These are phyloP conservation scores for Thripadectes ignobilis DNA, from an alignment of 2,797 vertebrate genomes.

Conservation along the genomic window DNA sequence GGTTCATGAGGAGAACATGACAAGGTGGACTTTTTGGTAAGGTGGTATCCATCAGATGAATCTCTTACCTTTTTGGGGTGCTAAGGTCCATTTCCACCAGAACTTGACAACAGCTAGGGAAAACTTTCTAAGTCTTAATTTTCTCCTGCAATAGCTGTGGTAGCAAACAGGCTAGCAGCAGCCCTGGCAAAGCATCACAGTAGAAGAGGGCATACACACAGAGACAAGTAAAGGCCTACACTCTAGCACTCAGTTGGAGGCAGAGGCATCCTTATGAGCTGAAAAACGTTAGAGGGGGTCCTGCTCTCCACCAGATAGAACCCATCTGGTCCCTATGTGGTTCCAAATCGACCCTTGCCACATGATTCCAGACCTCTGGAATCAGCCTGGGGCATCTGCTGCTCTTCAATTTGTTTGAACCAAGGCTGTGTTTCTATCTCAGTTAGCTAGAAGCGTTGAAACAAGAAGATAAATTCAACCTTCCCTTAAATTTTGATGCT, in stretches of 20 bases:
- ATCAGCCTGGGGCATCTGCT: not conserved
- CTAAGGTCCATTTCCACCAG: not conserved
- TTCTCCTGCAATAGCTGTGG: not conserved
- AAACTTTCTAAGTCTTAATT: not conserved
- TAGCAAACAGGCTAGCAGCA: not conserved
- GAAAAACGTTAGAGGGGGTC: fast-evolving
- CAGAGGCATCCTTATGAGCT: not conserved
- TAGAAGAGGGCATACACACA: fast-evolving
- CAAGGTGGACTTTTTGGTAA: not conserved
- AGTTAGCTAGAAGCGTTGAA: not conserved
- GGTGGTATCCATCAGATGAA: not conserved
- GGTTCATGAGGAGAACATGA: not conserved
- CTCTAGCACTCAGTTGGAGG: fast-evolving
- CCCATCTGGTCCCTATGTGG: fast-evolving
- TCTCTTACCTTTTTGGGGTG: not conserved
- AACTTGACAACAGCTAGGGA: not conserved
- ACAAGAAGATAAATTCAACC: not conserved
- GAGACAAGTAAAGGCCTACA: not conserved
- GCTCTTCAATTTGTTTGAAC: not conserved
- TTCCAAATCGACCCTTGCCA: not conserved
- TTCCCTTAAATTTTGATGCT: not conserved
- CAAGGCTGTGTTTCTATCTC: not conserved
- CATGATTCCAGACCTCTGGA: not conserved
- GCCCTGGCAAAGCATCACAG: not conserved
- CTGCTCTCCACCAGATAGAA: not conserved